Conservation (phyloP, 2,797 vertebrate genomes). For the Cephalopachus bancanus region DNA sequence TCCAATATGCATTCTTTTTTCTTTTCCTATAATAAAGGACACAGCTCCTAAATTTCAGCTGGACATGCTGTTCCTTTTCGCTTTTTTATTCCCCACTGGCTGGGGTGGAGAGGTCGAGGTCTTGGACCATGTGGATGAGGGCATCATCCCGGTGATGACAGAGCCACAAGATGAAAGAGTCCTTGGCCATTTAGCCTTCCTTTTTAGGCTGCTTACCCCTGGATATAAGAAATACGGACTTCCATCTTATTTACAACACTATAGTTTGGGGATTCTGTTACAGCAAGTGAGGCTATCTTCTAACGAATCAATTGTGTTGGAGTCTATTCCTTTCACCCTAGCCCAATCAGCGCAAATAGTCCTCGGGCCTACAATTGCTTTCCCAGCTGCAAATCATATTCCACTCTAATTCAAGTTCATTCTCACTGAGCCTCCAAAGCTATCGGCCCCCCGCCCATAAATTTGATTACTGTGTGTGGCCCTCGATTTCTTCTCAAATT, state of each 20-base stretch:
- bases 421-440: constrained; percentile 24
- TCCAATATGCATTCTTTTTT: neutral
- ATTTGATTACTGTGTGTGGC: neutral
- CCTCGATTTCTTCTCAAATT: constrained; percentile 2
- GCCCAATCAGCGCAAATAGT: neutral
- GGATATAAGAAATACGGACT: neutral
- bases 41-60: neutral
- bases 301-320: neutral
- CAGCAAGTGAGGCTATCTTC: neutral
- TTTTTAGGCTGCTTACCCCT: neutral
- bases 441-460: neutral
- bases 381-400: neutral
- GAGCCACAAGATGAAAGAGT: neutral
- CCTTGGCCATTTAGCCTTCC: neutral
- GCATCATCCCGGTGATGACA: neutral
- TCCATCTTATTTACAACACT: neutral
- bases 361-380: neutral
- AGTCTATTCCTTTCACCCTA: neutral
- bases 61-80: neutral
- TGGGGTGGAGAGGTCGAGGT: neutral
- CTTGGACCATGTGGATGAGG: neutral
- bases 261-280: too few species aligned
- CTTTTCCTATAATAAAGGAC: neutral
- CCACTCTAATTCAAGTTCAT: neutral
- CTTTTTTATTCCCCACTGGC: neutral